Evolutionary conservation across 2,797 vertebrate species (phyloP), one percentile per base, ranked within the genome.

Genomic region (Calcarius lapponicus): DNA sequence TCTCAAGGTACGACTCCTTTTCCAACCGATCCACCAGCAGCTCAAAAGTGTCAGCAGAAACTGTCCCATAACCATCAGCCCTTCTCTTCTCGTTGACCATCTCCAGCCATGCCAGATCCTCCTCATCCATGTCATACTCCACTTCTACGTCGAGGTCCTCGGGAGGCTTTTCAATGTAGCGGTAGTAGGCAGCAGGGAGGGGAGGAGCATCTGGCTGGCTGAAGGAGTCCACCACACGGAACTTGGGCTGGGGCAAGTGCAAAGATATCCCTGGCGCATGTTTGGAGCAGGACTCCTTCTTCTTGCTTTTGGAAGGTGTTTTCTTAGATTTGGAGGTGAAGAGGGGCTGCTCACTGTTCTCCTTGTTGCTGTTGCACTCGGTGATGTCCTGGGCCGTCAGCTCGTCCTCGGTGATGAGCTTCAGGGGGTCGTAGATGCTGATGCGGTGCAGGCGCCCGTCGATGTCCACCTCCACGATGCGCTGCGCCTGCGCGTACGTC

Each of bases 61-160:
- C 98, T 0, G 98, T 97, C 56, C 99, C 98, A 3, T 99, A 98
- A 58, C 99, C 99, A 50, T 99, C 99, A 2, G 96, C 98, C 80
- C 98, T 98, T 43, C 99, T 98, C 97, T 99, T 99, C 91, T 99
- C 99, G 8, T 99, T 99, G 74, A 99, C 98, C 98, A 99, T 99
- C 92, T 99, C 99, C 92, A 99, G 97, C 99, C 99, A 99, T 2
- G 99, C 99, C 80, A 99, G 97, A 97, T 99, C 99, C 96, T 99
- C 99, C 97, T 99, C 99, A 7, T 99, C 99, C 99, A 99, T 99
- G 97, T 99, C 99, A 26, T 99, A 99, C 90, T 99, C 99, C 2
- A 99, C 98, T 89, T 99, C 98, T 1, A 97, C 98, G n/a, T 99
- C 99, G 21, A 99, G 98, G 84, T 99, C 99, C 96, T 99, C 98